Base-by-base conservation (phyloP, 2,888 invertebrate genomes). In the Stictocephala bisonia region DNA sequence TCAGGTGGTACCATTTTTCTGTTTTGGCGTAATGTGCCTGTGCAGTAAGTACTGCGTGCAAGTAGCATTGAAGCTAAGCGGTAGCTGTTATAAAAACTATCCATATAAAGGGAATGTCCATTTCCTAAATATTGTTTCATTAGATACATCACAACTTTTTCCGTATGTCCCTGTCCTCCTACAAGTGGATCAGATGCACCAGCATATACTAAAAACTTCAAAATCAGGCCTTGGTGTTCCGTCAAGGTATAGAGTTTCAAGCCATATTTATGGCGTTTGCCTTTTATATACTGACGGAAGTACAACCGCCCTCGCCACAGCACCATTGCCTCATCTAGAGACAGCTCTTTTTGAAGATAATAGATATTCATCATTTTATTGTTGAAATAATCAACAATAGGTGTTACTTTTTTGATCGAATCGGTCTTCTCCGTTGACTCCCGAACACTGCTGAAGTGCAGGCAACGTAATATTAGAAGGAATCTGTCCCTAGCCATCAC, bases 231-330 rank as follows among this genome's bases (percentile, higher is more conserved):
- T n/a, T n/a, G n/a, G n/a, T n/a, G n/a, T n/a, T n/a, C n/a, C n/a
- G n/a, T n/a, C n/a, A n/a, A n/a, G n/a, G n/a, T n/a, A n/a, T n/a
- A n/a, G n/a, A n/a, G n/a, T n/a, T n/a, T n/a, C n/a, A n/a, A n/a
- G n/a, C n/a, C n/a, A n/a, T n/a, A n/a, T n/a, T n/a, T n/a, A n/a
- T n/a, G n/a, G n/a, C n/a, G n/a, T n/a, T n/a, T n/a, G 41, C 1
- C 13, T 64, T 3, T 66, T 6, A 66, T 41, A 18, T 44, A 48
- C 15, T 66, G 66, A n/a, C 48, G 6, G n/a, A 67, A 67, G 2
- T 27, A 3, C 6, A 60, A 40, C 11, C 60, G 1, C 3, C 22
- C 56, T 31, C 31, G 13, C 60, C 60, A 35, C 22, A 60, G 15
- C 1, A 60, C 15, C 1, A 24, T 60, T 6, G 20, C 35, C 22